These are phyloP conservation scores for Megaustenia siamemsis DNA, from an alignment of 2,888 invertebrate genomes.

Conservation along the genomic window DNA sequence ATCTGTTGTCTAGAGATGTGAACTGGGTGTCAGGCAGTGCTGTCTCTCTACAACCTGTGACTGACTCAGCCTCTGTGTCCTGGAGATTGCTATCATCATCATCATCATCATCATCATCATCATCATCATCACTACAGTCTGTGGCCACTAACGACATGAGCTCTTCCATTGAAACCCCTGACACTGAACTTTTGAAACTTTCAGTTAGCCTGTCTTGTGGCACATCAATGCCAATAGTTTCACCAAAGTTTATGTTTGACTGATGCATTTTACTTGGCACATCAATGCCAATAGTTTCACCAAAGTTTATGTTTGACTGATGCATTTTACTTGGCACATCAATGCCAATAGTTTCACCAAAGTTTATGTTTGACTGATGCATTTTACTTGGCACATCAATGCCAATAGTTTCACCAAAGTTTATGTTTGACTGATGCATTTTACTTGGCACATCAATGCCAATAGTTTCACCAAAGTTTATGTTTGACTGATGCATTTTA, in stretches of 20 bases:
- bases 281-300: no score
- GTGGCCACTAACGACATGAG: neutral
- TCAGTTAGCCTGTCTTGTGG: neutral
- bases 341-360: neutral
- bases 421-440: no score
- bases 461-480: neutral
- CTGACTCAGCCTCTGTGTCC: neutral
- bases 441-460: no score
- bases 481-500: slow-evolving; percentile 21
- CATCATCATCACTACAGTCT: neutral
- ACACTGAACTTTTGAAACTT: neutral
- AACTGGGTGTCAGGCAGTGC: neutral
- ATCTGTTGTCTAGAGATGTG: neutral
- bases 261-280: slow-evolving; percentile 25
- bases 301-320: no score
- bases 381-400: no score
- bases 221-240: neutral
- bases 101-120: neutral
- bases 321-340: no score
- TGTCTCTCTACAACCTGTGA: neutral
- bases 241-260: neutral
- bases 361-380: slow-evolving; percentile 15
- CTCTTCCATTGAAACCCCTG: neutral
- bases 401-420: no score
- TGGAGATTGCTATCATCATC: neutral